Percentiles rank a stretch among this genome's conserved stretches.
Conservation (phyloP, 2,113 vertebrate genomes). For the Corythaixoides concolor region DNA sequence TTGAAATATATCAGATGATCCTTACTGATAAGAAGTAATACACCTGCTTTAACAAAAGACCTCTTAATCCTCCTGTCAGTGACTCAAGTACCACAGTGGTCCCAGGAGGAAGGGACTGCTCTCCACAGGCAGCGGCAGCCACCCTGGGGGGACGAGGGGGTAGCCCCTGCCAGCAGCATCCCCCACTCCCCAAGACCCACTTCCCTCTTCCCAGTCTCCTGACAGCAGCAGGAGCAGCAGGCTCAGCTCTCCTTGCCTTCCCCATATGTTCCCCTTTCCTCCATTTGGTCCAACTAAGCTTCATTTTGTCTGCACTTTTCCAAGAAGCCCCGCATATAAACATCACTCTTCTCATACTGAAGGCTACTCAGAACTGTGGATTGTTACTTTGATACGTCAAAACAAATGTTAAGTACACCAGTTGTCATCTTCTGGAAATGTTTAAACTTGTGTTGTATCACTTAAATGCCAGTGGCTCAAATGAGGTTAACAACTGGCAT, state of each 20-base stretch:
- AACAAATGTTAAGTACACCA: not conserved
- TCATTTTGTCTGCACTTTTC: not conserved
- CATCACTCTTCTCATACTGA: too few relatives aligned
- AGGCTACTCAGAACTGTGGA: not conserved
- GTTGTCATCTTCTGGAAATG: not conserved
- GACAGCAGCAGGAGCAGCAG: not conserved
- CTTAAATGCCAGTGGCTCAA: not conserved
- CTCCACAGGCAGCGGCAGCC: rapidly evolving
- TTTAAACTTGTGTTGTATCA: not conserved
- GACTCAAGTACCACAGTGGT: rapidly evolving
- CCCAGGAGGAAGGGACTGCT: rapidly evolving
- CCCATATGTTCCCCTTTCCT: rapidly evolving
- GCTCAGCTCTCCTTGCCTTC: not conserved
- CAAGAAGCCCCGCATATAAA: not conserved
- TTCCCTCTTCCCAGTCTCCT: not conserved
- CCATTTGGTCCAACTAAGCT: not conserved
- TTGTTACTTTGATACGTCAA: not conserved
- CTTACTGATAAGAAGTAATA: not conserved
- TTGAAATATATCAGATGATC: not conserved
- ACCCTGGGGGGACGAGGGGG: rapidly evolving
- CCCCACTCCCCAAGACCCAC: not conserved
- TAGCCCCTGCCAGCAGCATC: not conserved
- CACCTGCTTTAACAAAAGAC: not conserved
- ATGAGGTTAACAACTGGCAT: not conserved
- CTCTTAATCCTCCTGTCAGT: not conserved